phyloP scores from a whole-genome alignment of 2,888 invertebrate species.

The Julus scanicus region DNA sequence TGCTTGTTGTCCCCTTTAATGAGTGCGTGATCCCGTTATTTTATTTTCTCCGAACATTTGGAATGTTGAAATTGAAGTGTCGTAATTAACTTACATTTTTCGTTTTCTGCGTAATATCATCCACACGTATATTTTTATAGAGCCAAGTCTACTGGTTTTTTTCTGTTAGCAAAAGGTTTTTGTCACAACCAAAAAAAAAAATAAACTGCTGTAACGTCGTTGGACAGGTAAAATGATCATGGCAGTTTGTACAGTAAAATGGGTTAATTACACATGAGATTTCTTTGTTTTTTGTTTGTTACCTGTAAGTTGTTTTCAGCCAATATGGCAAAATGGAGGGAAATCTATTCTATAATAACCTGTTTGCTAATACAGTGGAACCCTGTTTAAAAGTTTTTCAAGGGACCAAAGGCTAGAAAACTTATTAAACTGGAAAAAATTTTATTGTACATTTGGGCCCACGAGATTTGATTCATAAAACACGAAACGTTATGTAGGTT shows the following conservation, averaged over 20 bases:
- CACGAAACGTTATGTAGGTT: too few relatives aligned
- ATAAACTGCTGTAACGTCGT: background rate
- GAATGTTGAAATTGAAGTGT: conserved; percentile 23
- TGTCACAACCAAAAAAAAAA: conserved; percentile 24
- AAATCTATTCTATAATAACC: too few relatives aligned
- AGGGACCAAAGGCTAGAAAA: too few relatives aligned
- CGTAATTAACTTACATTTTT: background rate
- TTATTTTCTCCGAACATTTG: background rate
- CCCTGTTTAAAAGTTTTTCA: too few relatives aligned
- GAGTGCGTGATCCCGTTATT: background rate
- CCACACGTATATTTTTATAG: conserved; percentile 26
- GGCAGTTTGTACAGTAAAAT: conserved; percentile 20
- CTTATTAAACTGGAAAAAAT: too few relatives aligned
- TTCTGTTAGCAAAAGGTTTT: conserved; percentile 3
- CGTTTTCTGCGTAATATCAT: background rate
- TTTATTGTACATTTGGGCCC: too few relatives aligned
- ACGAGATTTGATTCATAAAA: too few relatives aligned
- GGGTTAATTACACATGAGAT: conserved; percentile 7
- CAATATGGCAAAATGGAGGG: background rate
- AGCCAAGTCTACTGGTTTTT: background rate
- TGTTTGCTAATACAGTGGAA: too few relatives aligned
- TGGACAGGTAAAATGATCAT: conserved; percentile 8
- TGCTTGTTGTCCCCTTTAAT: background rate
- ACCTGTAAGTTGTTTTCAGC: background rate
- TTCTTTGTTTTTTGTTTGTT: background rate